Evolutionary conservation across 2,888 invertebrate species (phyloP).

Genomic region (Mythimna pallens): DNA sequence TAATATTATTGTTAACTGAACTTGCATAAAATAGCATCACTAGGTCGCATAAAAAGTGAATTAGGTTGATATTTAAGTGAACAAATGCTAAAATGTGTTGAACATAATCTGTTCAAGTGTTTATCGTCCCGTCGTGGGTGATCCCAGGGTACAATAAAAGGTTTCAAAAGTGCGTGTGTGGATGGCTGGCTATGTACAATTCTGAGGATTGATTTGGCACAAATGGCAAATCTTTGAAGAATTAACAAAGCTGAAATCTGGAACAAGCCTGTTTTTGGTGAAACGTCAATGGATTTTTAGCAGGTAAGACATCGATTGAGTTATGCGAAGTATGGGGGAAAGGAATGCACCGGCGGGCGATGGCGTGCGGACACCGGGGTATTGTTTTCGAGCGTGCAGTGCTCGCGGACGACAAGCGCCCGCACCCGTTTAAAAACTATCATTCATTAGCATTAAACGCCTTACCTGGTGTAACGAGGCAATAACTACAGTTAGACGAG

Average conservation of each 20-base stretch:
- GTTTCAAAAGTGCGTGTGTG: constrained; percentile 69
- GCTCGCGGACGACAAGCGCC: constrained; percentile 40
- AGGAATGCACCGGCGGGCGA: constrained; percentile 73
- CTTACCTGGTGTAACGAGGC: constrained; percentile 55
- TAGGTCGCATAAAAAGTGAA: constrained; percentile 32
- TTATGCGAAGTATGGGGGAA: constrained; percentile 65
- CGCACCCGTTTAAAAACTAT: constrained; percentile 28
- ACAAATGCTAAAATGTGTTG: constrained; percentile 42
- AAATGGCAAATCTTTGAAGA: constrained; percentile 50
- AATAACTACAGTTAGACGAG: constrained; percentile 64
- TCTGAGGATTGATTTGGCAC: constrained; percentile 41
- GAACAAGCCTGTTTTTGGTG: constrained; percentile 37
- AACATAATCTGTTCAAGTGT: constrained; percentile 58
- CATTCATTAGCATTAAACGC: constrained; percentile 45
- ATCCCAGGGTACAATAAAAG: constrained; percentile 67
- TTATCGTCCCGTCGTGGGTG: constrained; percentile 69
- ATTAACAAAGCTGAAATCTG: constrained; percentile 15
- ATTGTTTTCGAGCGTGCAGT: constrained; percentile 63
- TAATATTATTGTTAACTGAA: constrained; percentile 48
- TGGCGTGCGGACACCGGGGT: constrained; percentile 55
- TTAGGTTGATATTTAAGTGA: constrained; percentile 13
- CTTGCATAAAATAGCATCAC: constrained; percentile 7
- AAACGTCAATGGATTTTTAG: constrained; percentile 81
- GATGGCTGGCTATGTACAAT: constrained; percentile 54
- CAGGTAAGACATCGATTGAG: constrained; percentile 75